phyloP scores from a whole-genome alignment of 2,797 vertebrate species.

The Eulemur rubriventer region DNA sequence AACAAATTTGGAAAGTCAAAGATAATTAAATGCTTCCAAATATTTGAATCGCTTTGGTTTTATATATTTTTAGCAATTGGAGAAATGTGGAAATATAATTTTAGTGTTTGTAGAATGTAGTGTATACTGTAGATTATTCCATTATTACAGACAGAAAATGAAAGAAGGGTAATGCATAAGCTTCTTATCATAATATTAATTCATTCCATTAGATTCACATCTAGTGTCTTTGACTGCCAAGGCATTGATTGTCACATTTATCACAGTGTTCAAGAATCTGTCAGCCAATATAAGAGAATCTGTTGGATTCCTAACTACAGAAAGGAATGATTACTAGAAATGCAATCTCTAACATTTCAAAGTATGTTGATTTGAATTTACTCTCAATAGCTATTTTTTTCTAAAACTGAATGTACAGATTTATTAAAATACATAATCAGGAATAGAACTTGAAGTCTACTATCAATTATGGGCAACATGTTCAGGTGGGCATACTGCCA shows the following conservation, averaged over 20 bases:
- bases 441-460: not conserved
- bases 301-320: not conserved
- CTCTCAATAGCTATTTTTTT: not conserved
- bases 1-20: not conserved
- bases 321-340: conserved; percentile 21
- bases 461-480: not conserved
- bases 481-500: not conserved
- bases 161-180: not conserved
- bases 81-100: not conserved
- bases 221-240: not conserved
- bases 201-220: not conserved
- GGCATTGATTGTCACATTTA: conserved; percentile 19
- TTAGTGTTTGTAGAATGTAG: not conserved
- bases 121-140: not conserved
- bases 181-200: conserved; percentile 10
- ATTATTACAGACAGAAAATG: not conserved
- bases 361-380: conserved; percentile 23
- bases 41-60: not conserved
- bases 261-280: not conserved
- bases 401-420: not conserved
- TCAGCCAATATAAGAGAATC: not conserved
- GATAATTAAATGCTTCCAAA: not conserved
- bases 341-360: not conserved
- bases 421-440: not conserved
- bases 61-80: not conserved